Percentiles rank a stretch among this genome's conserved stretches.
Conservation (phyloP, 2,797 vertebrate species). For the Serranus cabrilla region DNA sequence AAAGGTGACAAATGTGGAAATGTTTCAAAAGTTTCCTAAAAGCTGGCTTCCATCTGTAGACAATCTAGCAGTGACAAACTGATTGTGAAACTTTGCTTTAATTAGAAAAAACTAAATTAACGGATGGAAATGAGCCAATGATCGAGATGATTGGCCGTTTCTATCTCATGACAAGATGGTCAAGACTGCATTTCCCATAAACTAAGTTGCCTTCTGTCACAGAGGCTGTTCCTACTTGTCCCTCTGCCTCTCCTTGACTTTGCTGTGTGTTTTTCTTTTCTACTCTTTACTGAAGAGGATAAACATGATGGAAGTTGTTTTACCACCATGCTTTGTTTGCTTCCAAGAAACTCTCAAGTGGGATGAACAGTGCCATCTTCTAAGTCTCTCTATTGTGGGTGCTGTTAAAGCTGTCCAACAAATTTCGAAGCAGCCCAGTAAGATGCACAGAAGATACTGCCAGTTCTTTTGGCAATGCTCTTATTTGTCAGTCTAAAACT, state of each 20-base stretch:
- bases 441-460: constrained; percentile 38
- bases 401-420: constrained; percentile 40
- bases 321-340: constrained; percentile 23
- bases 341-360: constrained; percentile 49
- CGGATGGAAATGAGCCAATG: background rate
- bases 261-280: constrained; percentile 15
- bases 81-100: background rate
- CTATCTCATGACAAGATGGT: background rate
- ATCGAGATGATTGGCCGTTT: constrained; percentile 1
- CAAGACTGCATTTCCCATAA: background rate
- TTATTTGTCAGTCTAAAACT: constrained; percentile 33
- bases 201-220: constrained; percentile 18
- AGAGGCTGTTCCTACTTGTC: constrained; percentile 8
- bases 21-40: background rate
- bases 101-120: background rate
- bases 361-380: constrained; percentile 47
- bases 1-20: background rate
- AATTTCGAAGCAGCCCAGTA: constrained; percentile 32
- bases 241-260: constrained; percentile 16
- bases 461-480: constrained; percentile 42
- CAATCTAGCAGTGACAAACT: background rate
- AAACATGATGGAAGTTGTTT: constrained; percentile 43
- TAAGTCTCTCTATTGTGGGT: constrained; percentile 37
- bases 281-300: constrained; percentile 27
- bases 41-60: background rate